Conservation (phyloP, 2,113 vertebrate genomes). For the Xiphophorus hellerii region DNA sequence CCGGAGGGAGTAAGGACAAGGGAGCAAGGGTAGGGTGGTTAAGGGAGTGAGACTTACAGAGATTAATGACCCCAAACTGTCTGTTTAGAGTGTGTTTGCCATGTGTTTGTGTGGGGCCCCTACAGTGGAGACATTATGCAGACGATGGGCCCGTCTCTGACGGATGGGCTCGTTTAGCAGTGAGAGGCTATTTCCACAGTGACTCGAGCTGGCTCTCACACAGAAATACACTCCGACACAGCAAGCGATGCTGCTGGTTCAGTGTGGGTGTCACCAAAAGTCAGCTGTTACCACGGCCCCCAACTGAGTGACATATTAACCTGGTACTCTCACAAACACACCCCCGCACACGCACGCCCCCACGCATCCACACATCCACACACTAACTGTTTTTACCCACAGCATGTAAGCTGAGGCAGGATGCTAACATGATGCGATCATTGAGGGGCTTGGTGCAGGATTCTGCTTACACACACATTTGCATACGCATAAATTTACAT, state of each 20-base stretch:
- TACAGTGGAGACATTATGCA: constrained; percentile 60
- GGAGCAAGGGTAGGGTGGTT: constrained; percentile 34
- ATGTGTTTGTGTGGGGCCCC: constrained; percentile 26
- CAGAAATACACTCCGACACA: constrained; percentile 28
- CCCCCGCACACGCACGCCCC: constrained; percentile 19
- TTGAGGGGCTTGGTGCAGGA: constrained; percentile 18
- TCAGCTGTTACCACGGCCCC: constrained; percentile 49
- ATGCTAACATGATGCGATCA: constrained; percentile 34
- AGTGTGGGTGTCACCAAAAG: constrained; percentile 55
- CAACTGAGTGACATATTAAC: constrained; percentile 64
- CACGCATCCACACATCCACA: neutral
- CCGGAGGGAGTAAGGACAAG: constrained; percentile 62
- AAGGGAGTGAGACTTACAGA: constrained; percentile 43
- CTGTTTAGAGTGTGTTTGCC: constrained; percentile 30
- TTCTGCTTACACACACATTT: neutral
- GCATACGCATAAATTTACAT: constrained; percentile 4
- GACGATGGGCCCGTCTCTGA: constrained; percentile 54
- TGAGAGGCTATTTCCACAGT: constrained; percentile 62
- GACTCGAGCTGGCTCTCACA: constrained; percentile 29
- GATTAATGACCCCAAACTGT: constrained; percentile 74
- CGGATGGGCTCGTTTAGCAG: constrained; percentile 59
- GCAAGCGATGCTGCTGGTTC: constrained; percentile 30
- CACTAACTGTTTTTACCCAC: constrained; percentile 4
- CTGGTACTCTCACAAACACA: constrained; percentile 24
- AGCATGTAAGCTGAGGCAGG: constrained; percentile 33